Conservation (phyloP, 1,140 invertebrate species). For the Conus ventricosus region DNA sequence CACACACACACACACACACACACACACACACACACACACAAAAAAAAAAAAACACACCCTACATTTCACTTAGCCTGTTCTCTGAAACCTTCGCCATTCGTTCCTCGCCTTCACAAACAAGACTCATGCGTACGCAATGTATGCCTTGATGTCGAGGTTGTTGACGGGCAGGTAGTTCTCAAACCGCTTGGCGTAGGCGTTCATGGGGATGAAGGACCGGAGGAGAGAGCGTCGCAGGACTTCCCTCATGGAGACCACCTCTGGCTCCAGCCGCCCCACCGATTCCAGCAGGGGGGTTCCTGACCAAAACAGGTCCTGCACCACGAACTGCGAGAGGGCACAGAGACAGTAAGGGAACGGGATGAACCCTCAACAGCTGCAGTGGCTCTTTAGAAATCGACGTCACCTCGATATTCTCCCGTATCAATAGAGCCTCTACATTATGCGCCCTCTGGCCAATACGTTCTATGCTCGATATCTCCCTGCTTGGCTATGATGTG, state of each 20-base stretch:
- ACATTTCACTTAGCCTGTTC: background rate
- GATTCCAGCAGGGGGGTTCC: conserved; percentile 82
- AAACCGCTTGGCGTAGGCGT: conserved; percentile 73
- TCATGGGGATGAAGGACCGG: conserved; percentile 81
- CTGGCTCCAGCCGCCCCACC: conserved; percentile 82
- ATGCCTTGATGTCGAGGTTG: conserved; percentile 71
- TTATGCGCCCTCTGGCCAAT: too few species aligned
- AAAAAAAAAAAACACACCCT: too few species aligned
- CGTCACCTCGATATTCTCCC: too few species aligned
- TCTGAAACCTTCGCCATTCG: too few species aligned
- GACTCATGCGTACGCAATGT: conserved; percentile 65
- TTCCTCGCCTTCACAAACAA: too few species aligned
- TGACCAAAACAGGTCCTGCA: conserved; percentile 82
- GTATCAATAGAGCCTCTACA: too few species aligned
- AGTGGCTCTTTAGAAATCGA: too few species aligned
- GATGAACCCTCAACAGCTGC: background rate
- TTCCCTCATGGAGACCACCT: conserved; percentile 75
- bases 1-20: background rate
- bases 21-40: too few species aligned
- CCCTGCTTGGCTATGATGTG: too few species aligned
- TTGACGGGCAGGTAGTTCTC: conserved; percentile 70
- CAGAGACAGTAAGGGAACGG: background rate
- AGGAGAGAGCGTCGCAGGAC: conserved; percentile 76
- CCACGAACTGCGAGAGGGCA: conserved; percentile 76
- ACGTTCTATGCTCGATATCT: too few species aligned